phyloP scores from a whole-genome alignment of 2,113 vertebrate species.

The Damaliscus lunatus region DNA sequence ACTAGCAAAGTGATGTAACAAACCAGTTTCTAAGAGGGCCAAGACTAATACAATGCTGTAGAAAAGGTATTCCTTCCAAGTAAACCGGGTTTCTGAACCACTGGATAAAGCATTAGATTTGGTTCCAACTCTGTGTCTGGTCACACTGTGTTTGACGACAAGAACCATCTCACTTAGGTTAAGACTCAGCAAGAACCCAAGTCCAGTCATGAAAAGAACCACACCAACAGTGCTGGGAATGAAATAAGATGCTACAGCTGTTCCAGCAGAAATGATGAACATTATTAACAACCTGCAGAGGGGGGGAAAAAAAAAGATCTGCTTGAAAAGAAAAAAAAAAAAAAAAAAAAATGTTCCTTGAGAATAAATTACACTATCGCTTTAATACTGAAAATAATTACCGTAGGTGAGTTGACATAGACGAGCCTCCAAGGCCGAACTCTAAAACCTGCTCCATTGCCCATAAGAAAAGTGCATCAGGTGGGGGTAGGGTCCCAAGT shows the following conservation, averaged over 20 bases:
- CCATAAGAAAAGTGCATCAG: constrained; percentile 96
- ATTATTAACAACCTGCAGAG: constrained; percentile 91
- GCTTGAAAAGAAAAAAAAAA: constrained; percentile 75
- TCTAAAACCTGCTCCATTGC: constrained; percentile 93
- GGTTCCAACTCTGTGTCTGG: constrained; percentile 68
- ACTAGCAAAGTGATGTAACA: constrained; percentile 87
- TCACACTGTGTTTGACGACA: constrained; percentile 78
- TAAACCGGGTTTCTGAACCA: constrained; percentile 80
- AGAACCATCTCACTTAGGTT: constrained; percentile 88
- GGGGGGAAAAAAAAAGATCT: constrained; percentile 69
- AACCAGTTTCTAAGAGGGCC: constrained; percentile 87
- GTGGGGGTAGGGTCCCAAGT: constrained; percentile 90
- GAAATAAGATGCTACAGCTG: constrained; percentile 90
- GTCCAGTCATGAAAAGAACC: constrained; percentile 92
- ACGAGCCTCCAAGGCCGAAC: constrained; percentile 94
- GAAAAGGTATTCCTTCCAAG: constrained; percentile 86
- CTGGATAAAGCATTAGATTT: constrained; percentile 69
- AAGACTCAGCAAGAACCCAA: constrained; percentile 95
- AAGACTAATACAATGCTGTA: constrained; percentile 83
- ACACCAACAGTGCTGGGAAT: constrained; percentile 91
- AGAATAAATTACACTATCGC: background rate
- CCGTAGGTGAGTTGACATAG: constrained; percentile 94
- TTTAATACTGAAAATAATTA: constrained; percentile 74
- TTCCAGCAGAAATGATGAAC: constrained; percentile 88
- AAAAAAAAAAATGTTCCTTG: constrained; percentile 67